Conservation (phyloP, 1,140 invertebrate genomes). For the Gerris buenoi region DNA sequence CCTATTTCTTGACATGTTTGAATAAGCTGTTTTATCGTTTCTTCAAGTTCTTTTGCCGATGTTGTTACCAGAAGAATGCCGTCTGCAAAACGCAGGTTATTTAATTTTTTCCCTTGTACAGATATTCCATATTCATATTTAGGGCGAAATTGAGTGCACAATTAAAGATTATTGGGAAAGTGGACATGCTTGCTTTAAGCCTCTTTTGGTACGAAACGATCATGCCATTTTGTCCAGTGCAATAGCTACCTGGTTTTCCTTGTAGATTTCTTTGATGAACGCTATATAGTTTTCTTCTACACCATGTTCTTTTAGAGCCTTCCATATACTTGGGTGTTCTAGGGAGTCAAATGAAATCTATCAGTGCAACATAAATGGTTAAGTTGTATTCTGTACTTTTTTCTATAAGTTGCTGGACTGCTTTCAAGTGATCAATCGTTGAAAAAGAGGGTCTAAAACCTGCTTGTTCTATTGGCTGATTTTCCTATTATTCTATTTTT, state of each 20-base stretch:
- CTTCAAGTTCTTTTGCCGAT: background rate
- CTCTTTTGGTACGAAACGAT: background rate
- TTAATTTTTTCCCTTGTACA: background rate
- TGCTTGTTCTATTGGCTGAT: background rate
- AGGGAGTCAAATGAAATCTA: background rate
- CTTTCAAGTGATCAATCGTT: background rate
- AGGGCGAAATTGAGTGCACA: background rate
- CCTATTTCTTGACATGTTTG: background rate
- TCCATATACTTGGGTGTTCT: background rate
- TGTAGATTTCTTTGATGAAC: background rate
- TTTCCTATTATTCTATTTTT: background rate
- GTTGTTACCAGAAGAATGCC: background rate
- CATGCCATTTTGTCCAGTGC: background rate
- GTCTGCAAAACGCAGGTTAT: background rate
- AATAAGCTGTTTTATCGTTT: background rate
- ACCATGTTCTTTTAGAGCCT: background rate
- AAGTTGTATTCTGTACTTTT: background rate
- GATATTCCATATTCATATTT: background rate
- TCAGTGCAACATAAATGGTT: background rate
- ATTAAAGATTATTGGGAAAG: background rate
- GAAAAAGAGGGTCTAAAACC: background rate
- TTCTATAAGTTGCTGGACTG: background rate
- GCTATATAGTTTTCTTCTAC: background rate
- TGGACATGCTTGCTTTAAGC: background rate
- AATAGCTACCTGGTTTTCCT: background rate